A percentile compares a stretch with the other conserved stretches of the same genome.
Evolutionary conservation across 2,113 vertebrate genomes (phyloP).

Genomic region (Prunella himalayana): DNA sequence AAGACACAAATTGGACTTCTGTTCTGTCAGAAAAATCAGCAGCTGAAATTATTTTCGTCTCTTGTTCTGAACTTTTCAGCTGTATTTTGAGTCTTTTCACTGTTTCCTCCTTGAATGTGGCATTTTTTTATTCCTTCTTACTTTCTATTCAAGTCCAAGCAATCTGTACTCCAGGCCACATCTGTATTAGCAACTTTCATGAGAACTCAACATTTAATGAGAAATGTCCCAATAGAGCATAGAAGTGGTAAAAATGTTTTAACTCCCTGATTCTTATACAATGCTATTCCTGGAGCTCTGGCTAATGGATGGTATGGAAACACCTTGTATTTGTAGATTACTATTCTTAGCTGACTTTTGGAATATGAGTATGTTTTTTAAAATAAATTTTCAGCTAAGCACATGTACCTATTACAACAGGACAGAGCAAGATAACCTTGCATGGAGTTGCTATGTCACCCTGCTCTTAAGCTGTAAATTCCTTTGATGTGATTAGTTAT

Average conservation of each 20-base stretch:
- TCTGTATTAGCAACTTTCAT: neutral
- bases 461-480: conserved; percentile 15
- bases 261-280: neutral
- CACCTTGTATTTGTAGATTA: neutral
- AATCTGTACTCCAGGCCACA: neutral
- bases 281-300: neutral
- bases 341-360: neutral
- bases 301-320: neutral
- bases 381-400: neutral
- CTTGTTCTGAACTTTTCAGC: neutral
- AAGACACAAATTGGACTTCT: neutral
- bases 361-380: neutral
- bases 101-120: neutral
- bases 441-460: neutral
- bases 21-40: neutral
- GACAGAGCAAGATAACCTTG: neutral
- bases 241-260: neutral
- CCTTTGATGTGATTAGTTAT: neutral
- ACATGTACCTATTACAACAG: neutral
- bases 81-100: neutral
- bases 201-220: neutral
- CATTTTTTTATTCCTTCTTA: neutral
- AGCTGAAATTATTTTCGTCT: neutral
- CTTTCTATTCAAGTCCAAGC: neutral
- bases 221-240: neutral